Percentiles rank a stretch among this genome's conserved stretches.
These are phyloP conservation scores for Cervus canadensis DNA, from an alignment of 2,113 vertebrate species.

Conservation along the genomic window DNA sequence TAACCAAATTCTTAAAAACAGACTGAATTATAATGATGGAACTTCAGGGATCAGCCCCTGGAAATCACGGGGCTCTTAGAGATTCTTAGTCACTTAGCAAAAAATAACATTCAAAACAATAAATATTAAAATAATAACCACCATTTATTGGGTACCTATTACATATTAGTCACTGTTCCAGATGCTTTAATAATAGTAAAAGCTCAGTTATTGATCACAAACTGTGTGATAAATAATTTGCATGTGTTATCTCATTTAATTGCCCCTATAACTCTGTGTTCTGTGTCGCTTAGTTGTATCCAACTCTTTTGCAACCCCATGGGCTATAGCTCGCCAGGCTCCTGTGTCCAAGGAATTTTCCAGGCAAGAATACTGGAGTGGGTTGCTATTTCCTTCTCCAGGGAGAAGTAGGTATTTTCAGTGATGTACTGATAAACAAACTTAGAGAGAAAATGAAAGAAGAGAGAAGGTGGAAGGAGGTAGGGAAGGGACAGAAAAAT, in stretches of 20 bases:
- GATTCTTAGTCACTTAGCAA: not conserved
- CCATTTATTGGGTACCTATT: not conserved
- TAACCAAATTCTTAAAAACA: not conserved
- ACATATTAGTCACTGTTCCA: not conserved
- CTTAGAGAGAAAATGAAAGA: not conserved
- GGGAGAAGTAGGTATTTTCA: not conserved
- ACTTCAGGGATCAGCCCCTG: not conserved
- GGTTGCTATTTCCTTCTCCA: not conserved
- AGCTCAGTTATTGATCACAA: not conserved
- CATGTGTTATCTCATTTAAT: not conserved
- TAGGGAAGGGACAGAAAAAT: not conserved
- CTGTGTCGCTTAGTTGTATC: not conserved
- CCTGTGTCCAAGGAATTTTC: not conserved
- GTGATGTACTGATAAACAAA: not conserved
- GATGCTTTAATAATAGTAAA: not conserved
- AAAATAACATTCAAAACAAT: not conserved
- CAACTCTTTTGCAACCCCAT: not conserved
- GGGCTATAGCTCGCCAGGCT: not conserved
- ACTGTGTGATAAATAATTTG: not conserved
- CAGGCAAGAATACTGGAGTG: not conserved
- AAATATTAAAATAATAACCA: not conserved
- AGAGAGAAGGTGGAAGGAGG: not conserved
- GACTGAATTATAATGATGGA: not conserved
- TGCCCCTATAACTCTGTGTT: not conserved
- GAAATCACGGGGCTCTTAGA: not conserved